Evolutionary conservation across 2,113 vertebrate genomes (phyloP).

Genomic region (Abramis brama): DNA sequence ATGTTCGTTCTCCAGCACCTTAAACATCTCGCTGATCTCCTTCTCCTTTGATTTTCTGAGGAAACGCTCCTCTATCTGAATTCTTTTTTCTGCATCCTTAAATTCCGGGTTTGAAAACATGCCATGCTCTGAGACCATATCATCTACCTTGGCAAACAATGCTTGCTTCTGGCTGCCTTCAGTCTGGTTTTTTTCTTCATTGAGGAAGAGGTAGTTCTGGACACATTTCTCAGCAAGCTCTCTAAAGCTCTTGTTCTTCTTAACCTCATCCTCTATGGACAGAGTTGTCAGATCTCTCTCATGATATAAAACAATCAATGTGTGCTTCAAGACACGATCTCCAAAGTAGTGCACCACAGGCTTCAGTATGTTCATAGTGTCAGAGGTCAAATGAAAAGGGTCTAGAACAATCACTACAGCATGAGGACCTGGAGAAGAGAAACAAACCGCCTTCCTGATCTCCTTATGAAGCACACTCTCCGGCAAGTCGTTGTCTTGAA

Average conservation of each 20-base stretch:
- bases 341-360: conserved; percentile 45
- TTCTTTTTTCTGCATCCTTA: conserved; percentile 50
- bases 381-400: background rate
- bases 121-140: conserved; percentile 33
- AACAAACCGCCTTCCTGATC: conserved; percentile 52
- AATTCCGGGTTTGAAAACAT: conserved; percentile 38
- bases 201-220: conserved; percentile 47
- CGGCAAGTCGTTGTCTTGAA: background rate
- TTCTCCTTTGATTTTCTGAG: conserved; percentile 31
- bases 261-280: conserved; percentile 26
- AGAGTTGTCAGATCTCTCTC: background rate
- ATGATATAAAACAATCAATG: conserved; percentile 51
- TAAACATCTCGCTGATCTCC: background rate
- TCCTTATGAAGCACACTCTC: conserved; percentile 34
- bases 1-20: conserved; percentile 30
- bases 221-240: conserved; percentile 51
- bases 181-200: background rate
- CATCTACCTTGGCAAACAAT: conserved; percentile 42
- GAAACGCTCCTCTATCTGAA: conserved; percentile 32
- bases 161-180: conserved; percentile 6
- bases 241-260: conserved; percentile 26
- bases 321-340: conserved; percentile 44
- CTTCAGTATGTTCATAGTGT: conserved; percentile 16
- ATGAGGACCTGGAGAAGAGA: conserved; percentile 54
- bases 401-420: conserved; percentile 31